These are phyloP conservation scores for Gavia stellata DNA, from an alignment of 2,113 vertebrate genomes.

Conservation along the genomic window DNA sequence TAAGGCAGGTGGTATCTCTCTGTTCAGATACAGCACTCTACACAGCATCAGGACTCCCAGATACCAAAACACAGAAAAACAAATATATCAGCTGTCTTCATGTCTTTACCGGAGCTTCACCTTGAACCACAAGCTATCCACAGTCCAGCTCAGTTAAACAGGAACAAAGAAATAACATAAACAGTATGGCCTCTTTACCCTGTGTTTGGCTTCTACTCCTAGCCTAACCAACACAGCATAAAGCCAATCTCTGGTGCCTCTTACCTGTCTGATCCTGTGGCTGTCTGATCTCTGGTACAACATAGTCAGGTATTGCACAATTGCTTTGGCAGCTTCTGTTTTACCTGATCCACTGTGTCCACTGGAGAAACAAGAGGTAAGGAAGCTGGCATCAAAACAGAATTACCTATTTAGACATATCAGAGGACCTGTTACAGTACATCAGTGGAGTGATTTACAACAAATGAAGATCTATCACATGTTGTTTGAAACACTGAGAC, in stretches of 20 bases:
- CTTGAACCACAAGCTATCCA: background rate
- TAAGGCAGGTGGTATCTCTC: background rate
- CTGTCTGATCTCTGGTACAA: slow-evolving; percentile 68
- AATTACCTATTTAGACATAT: background rate
- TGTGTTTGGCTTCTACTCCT: background rate
- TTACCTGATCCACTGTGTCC: slow-evolving; percentile 92
- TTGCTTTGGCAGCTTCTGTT: slow-evolving; percentile 84
- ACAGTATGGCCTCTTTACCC: background rate
- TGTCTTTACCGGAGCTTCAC: background rate
- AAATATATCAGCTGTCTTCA: background rate
- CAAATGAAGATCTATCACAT: background rate
- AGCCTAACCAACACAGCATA: background rate
- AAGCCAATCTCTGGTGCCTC: background rate
- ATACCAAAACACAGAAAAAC: background rate
- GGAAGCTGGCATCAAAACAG: background rate
- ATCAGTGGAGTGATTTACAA: background rate
- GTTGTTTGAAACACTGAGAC: background rate
- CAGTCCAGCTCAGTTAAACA: background rate
- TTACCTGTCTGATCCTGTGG: slow-evolving; percentile 74
- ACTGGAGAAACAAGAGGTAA: slow-evolving; percentile 64
- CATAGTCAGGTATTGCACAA: slow-evolving; percentile 80
- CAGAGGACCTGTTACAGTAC: background rate
- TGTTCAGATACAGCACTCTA: background rate
- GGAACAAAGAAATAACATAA: background rate
- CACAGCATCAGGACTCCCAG: background rate